Conservation (phyloP, 2,113 vertebrate genomes). For the Etheostoma spectabile region DNA sequence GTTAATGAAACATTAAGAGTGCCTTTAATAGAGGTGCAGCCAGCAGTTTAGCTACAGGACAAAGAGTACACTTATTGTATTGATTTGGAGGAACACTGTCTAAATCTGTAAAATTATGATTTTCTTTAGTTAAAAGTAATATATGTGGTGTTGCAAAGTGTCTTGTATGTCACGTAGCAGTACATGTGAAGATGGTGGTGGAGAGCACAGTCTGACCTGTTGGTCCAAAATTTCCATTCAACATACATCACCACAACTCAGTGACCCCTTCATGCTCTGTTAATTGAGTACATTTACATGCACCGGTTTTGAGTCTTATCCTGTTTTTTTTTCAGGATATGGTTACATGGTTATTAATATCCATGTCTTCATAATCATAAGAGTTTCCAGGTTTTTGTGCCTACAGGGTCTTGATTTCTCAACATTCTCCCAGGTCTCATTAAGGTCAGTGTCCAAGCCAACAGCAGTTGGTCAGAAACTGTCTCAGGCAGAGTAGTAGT, state of each 20-base stretch:
- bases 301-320: neutral
- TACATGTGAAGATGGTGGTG: neutral
- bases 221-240: neutral
- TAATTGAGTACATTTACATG: neutral
- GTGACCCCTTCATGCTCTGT: neutral
- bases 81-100: neutral
- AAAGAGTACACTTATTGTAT: neutral
- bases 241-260: neutral
- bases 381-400: neutral
- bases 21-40: slow-evolving; percentile 8
- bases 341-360: neutral
- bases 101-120: neutral
- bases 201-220: neutral
- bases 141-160: neutral
- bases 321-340: neutral
- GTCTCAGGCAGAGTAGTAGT: too few relatives aligned
- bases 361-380: neutral
- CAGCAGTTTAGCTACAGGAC: slow-evolving; percentile 5
- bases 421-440: too few relatives aligned
- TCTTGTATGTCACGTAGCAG: neutral
- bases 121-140: neutral
- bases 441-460: too few relatives aligned
- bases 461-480: too few relatives aligned
- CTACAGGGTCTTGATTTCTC: neutral
- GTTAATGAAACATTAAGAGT: neutral